A percentile compares a stretch with the other conserved stretches of the same genome.
Evolutionary conservation across 2,113 vertebrate genomes (phyloP).

Genomic region (Channa maculata): DNA sequence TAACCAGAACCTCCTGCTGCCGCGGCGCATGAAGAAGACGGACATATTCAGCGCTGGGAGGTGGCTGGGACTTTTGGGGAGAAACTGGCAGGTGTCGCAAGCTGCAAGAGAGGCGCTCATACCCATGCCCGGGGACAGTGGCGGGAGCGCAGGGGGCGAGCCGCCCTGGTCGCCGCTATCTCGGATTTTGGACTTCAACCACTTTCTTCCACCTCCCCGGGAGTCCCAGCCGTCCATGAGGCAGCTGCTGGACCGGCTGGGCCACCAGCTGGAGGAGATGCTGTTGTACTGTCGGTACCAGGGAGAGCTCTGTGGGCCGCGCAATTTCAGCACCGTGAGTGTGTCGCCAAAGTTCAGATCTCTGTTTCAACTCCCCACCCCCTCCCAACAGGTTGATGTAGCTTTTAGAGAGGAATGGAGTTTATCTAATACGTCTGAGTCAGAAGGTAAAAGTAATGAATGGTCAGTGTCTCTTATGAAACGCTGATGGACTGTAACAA

Average conservation of each 20-base stretch:
- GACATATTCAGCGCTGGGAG: slow-evolving; percentile 86
- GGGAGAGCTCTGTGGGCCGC: slow-evolving; percentile 84
- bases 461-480: slow-evolving; percentile 4
- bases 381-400: slow-evolving; percentile 55
- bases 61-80: slow-evolving; percentile 86
- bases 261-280: slow-evolving; percentile 89
- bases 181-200: slow-evolving; percentile 86
- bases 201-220: slow-evolving; percentile 86
- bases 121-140: slow-evolving; percentile 45
- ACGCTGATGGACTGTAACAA: background rate
- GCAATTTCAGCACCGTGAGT: slow-evolving; percentile 89
- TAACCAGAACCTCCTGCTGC: slow-evolving; percentile 86
- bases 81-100: slow-evolving; percentile 80
- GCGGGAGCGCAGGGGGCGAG: slow-evolving; percentile 50
- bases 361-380: background rate
- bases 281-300: slow-evolving; percentile 85
- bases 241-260: slow-evolving; percentile 85
- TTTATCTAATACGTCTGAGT: background rate
- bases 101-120: slow-evolving; percentile 79
- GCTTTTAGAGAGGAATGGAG: slow-evolving; percentile 5
- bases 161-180: slow-evolving; percentile 82
- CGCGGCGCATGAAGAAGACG: slow-evolving; percentile 84
- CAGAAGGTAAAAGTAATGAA: slow-evolving; percentile 24
- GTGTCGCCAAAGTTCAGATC: slow-evolving; percentile 46
- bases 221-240: slow-evolving; percentile 83